Percentiles rank a stretch among this genome's conserved stretches.
These are phyloP conservation scores for Drosophila acutilabella DNA, from an alignment of 2,888 invertebrate species.

Conservation along the genomic window DNA sequence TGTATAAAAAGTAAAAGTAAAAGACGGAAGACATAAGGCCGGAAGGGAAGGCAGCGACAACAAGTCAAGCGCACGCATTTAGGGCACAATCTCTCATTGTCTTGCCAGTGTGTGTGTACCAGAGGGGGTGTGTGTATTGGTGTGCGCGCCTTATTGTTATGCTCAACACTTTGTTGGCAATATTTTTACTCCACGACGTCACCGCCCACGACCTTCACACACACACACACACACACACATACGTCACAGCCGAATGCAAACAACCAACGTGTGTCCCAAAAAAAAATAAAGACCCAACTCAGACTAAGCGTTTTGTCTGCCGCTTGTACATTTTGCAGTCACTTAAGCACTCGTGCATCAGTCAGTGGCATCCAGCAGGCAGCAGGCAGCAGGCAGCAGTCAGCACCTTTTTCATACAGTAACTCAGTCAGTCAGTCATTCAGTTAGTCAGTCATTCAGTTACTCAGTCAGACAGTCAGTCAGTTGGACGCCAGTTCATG, in stretches of 20 bases:
- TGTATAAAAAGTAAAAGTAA: slow-evolving; percentile 30
- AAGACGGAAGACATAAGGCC: slow-evolving; percentile 12
- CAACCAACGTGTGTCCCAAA: slow-evolving; percentile 58
- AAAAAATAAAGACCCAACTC: slow-evolving; percentile 8
- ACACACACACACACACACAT: background rate
- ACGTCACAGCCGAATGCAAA: slow-evolving; percentile 42
- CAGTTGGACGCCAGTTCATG: slow-evolving; percentile 42
- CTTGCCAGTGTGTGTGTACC: slow-evolving; percentile 8
- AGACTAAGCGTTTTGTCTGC: slow-evolving; percentile 68
- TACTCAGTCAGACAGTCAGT: slow-evolving; percentile 21
- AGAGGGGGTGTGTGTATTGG: slow-evolving; percentile 20
- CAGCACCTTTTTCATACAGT: slow-evolving; percentile 32
- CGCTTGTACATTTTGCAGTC: slow-evolving; percentile 40
- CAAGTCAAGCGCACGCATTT: slow-evolving; percentile 47
- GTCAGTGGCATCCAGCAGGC: slow-evolving; percentile 40
- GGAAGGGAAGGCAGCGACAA: slow-evolving; percentile 15
- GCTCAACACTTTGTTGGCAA: slow-evolving; percentile 72
- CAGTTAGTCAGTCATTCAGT: slow-evolving; percentile 36
- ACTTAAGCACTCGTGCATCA: slow-evolving; percentile 55
- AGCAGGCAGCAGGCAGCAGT: slow-evolving; percentile 24
- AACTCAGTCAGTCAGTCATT: slow-evolving; percentile 29
- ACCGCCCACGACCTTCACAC: slow-evolving; percentile 68
- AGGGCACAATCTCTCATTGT: slow-evolving; percentile 28
- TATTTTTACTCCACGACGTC: slow-evolving; percentile 36
- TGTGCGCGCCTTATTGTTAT: slow-evolving; percentile 67